These are phyloP conservation scores for Oryzias curvinotus DNA, from an alignment of 2,113 vertebrate genomes.

Conservation along the genomic window DNA sequence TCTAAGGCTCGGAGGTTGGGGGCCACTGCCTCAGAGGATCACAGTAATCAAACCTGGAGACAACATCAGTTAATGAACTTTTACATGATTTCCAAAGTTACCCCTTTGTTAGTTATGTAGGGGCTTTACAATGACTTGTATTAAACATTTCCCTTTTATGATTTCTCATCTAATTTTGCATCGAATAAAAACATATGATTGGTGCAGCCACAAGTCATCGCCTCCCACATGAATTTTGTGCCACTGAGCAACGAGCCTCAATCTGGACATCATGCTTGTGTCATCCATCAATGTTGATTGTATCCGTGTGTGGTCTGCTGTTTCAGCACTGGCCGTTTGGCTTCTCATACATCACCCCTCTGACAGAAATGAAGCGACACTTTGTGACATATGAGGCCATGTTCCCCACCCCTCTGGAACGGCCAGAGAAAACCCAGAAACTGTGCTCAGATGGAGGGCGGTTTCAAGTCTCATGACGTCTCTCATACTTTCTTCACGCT, in stretches of 20 bases:
- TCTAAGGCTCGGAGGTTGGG: too few relatives aligned
- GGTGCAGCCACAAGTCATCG: conserved; percentile 26
- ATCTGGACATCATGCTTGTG: conserved; percentile 40
- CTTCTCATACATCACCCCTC: conserved; percentile 58
- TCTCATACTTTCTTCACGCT: not conserved
- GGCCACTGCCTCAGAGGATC: too few relatives aligned
- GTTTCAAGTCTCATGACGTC: conserved; percentile 1
- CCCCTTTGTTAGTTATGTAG: conserved; percentile 14
- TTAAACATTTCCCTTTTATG: not conserved
- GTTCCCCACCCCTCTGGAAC: conserved; percentile 41
- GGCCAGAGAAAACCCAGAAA: conserved; percentile 2
- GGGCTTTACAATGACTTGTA: not conserved
- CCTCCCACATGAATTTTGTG: conserved; percentile 23
- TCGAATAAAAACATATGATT: conserved; percentile 30
- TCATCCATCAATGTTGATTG: conserved; percentile 58
- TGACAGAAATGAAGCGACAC: conserved; percentile 57
- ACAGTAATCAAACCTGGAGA: not conserved
- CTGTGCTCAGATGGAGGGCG: conserved; percentile 16
- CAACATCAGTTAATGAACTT: conserved; percentile 27
- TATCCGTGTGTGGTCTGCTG: conserved; percentile 59
- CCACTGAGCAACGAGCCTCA: conserved; percentile 26
- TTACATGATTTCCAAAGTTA: conserved; percentile 20
- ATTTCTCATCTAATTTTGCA: conserved; percentile 12
- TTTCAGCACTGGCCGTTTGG: conserved; percentile 62
- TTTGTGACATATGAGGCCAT: conserved; percentile 61